These are phyloP conservation scores for Gambusia affinis DNA, from an alignment of 2,113 vertebrate genomes.

Conservation along the genomic window DNA sequence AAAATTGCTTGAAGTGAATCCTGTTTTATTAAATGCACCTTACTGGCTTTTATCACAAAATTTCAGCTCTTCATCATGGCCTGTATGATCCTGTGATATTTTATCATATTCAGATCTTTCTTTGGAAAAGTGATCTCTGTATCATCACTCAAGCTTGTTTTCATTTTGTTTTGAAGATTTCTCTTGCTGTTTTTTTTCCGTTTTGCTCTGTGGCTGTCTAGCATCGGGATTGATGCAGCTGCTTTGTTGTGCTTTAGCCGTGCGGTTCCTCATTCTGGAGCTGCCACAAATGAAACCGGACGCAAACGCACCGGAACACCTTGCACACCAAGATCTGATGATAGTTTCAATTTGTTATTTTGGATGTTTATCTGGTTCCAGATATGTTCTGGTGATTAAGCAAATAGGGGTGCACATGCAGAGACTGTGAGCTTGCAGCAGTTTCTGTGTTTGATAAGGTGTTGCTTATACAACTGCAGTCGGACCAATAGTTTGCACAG, in stretches of 20 bases:
- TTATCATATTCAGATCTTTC: conserved; percentile 34
- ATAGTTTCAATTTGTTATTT: conserved; percentile 20
- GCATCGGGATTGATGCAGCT: conserved; percentile 26
- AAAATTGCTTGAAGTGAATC: conserved; percentile 23
- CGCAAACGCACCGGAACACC: conserved; percentile 41
- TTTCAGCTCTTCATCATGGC: conserved; percentile 43
- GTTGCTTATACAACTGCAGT: conserved; percentile 16
- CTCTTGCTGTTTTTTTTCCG: conserved; percentile 5
- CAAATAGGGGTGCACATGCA: conserved; percentile 4
- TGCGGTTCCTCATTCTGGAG: conserved; percentile 37
- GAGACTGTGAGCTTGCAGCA: conserved; percentile 3
- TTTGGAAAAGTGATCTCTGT: conserved; percentile 17
- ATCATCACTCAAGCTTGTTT: conserved; percentile 14
- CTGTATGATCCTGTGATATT: conserved; percentile 34
- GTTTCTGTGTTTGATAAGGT: conserved; percentile 18
- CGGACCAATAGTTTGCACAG: background rate
- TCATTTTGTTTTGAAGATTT: conserved; percentile 19
- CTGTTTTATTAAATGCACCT: conserved; percentile 2
- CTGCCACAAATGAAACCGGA: conserved; percentile 35
- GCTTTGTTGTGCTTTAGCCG: conserved; percentile 34
- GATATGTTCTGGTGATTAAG: conserved; percentile 11
- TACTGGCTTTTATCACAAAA: background rate
- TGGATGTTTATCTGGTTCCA: conserved; percentile 11
- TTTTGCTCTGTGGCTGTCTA: conserved; percentile 17
- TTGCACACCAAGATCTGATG: conserved; percentile 21